Evolutionary conservation across 2,113 vertebrate genomes (phyloP).

Genomic region (Colistium nudipinnis): DNA sequence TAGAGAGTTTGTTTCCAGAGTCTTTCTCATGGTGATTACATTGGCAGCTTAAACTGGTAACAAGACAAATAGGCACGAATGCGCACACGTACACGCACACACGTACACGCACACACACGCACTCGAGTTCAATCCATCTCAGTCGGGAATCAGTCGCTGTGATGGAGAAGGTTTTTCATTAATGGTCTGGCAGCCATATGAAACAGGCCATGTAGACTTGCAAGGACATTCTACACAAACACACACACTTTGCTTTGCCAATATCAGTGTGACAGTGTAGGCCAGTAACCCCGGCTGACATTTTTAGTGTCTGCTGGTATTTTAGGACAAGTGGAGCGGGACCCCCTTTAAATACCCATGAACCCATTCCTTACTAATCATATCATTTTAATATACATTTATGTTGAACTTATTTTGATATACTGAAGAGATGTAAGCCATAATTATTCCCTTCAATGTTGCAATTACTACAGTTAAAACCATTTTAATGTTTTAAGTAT

Average conservation of each 20-base stretch:
- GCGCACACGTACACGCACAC: slow-evolving; percentile 10
- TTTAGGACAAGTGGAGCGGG: not conserved
- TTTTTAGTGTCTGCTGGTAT: slow-evolving; percentile 7
- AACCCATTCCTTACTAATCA: not conserved
- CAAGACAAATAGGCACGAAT: slow-evolving; percentile 52
- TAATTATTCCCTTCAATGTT: too few relatives aligned
- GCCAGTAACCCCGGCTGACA: slow-evolving; percentile 1
- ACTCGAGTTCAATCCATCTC: slow-evolving; percentile 19
- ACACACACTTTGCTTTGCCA: slow-evolving; percentile 7
- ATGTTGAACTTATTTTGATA: too few relatives aligned
- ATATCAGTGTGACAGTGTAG: slow-evolving; percentile 4
- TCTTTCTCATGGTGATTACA: slow-evolving; percentile 77
- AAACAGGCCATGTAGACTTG: slow-evolving; percentile 30
- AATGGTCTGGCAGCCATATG: slow-evolving; percentile 28
- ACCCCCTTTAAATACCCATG: not conserved
- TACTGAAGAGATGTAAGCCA: too few relatives aligned
- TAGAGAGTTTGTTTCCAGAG: slow-evolving; percentile 70
- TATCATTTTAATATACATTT: not conserved
- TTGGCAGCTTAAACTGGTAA: slow-evolving; percentile 72
- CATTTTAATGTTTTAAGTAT: too few relatives aligned
- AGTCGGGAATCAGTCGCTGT: slow-evolving; percentile 15
- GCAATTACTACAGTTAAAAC: too few relatives aligned
- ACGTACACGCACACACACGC: slow-evolving; percentile 12
- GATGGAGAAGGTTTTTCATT: slow-evolving; percentile 26
- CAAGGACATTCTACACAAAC: slow-evolving; percentile 40